phyloP scores from a whole-genome alignment of 1,140 invertebrate genomes.

The Laupala kohalensis region DNA sequence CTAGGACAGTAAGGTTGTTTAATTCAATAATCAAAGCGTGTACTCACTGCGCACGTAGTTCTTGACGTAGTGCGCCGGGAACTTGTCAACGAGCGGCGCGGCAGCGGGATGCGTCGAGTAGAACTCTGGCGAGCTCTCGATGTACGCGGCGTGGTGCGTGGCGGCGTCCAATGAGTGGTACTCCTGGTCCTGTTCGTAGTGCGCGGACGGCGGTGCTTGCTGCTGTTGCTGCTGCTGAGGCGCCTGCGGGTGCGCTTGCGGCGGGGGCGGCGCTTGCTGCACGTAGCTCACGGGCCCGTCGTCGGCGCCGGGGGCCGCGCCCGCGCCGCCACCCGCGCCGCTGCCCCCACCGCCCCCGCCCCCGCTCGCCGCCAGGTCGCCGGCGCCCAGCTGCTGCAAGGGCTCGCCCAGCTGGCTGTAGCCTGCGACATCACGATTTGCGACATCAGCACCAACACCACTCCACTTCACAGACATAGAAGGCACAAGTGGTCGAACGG shows the following conservation, averaged over 20 bases:
- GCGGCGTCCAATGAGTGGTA: conserved; percentile 51
- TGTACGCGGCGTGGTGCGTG: conserved; percentile 37
- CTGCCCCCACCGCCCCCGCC: conserved; percentile 4
- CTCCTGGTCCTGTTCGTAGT: conserved; percentile 39
- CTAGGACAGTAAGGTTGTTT: no score
- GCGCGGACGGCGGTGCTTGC: conserved; percentile 22
- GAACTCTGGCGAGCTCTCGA: conserved; percentile 61
- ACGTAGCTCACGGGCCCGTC: conserved; percentile 7
- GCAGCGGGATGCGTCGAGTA: conserved; percentile 44
- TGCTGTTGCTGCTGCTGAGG: conserved; percentile 25
- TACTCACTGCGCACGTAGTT: conserved; percentile 46
- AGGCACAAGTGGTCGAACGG: no score
- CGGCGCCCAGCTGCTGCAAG: conserved; percentile 27
- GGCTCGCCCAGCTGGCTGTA: conserved; percentile 33
- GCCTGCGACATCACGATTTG: conserved; percentile 33
- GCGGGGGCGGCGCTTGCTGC: not conserved
- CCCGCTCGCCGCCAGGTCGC: conserved; percentile 16
- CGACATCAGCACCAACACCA: conserved; percentile 12
- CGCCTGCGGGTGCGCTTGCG: conserved; percentile 14
- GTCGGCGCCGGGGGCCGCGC: conserved; percentile 1
- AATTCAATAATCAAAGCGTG: no score
- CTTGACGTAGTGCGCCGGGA: conserved; percentile 49
- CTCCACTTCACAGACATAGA: no score
- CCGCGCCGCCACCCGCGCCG: conserved; percentile 5
- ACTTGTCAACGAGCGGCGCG: conserved; percentile 46